Conservation (phyloP, 92 coral and sea anemone species). For the Palythoa grandis region DNA sequence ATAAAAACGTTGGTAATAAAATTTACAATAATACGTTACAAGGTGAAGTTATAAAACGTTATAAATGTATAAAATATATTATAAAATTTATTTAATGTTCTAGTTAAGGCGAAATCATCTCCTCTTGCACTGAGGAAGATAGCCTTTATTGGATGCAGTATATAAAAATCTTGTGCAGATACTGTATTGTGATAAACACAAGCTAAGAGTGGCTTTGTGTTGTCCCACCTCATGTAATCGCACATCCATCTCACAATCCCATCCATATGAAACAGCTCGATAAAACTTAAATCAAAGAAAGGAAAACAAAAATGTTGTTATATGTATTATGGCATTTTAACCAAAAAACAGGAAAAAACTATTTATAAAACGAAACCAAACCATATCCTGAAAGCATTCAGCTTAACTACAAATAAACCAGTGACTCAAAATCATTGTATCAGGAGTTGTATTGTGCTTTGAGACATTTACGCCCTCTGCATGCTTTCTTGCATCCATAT, state of each 20-base stretch:
- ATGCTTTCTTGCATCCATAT: too few species aligned
- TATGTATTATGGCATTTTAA: not conserved
- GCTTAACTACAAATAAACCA: too few species aligned
- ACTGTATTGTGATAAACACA: slow-evolving; percentile 18
- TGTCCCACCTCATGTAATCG: slow-evolving; percentile 21
- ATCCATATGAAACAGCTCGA: slow-evolving; percentile 7
- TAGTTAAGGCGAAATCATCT: not conserved
- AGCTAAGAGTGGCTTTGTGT: slow-evolving; percentile 8
- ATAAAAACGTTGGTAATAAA: too few species aligned
- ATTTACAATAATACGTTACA: not conserved
- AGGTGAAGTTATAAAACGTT: not conserved
- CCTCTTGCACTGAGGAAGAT: slow-evolving; percentile 3
- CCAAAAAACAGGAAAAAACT: not conserved
- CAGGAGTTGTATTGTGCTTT: too few species aligned
- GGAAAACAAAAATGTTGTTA: not conserved
- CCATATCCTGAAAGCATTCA: too few species aligned
- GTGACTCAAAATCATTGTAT: too few species aligned
- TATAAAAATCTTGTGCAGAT: not conserved
- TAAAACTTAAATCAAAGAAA: slow-evolving; percentile 10
- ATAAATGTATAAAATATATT: too few species aligned
- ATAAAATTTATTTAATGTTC: not conserved
- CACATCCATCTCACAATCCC: slow-evolving; percentile 3
- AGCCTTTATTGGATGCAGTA: not conserved
- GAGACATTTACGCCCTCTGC: too few species aligned
- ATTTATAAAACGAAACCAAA: not conserved